These are phyloP conservation scores for Clarias batrachus DNA, from an alignment of 2,113 vertebrate genomes.

Conservation along the genomic window DNA sequence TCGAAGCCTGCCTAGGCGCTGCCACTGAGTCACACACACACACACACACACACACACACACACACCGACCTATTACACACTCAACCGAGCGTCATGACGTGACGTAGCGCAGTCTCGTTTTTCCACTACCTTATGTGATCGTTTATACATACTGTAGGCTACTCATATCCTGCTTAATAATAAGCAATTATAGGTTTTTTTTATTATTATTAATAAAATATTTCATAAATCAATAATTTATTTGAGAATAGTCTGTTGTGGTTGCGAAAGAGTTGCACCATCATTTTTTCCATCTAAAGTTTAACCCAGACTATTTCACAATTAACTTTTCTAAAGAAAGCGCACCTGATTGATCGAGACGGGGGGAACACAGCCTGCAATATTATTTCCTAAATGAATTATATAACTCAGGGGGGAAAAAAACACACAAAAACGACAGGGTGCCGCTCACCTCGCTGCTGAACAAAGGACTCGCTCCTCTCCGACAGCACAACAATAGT, in stretches of 20 bases:
- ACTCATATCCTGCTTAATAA: neutral
- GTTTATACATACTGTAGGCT: neutral
- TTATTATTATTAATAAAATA: too few species aligned
- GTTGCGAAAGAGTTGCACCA: conserved; percentile 37
- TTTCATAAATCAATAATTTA: too few species aligned
- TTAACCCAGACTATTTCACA: conserved; percentile 49
- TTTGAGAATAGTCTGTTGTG: neutral
- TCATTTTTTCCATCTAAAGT: conserved; percentile 45
- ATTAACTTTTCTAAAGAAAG: conserved; percentile 19
- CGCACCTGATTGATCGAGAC: neutral
- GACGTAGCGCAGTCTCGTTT: conserved; percentile 44
- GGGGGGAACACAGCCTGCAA: neutral
- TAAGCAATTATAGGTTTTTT: neutral
- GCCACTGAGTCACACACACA: conserved; percentile 36
- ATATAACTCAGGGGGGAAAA: too few species aligned
- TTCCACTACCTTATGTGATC: conserved; percentile 19
- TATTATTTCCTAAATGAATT: neutral
- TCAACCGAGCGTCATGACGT: conserved; percentile 42
- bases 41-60: neutral
- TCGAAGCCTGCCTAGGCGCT: conserved; percentile 26
- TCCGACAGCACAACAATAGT: conserved; percentile 55
- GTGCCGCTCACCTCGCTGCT: conserved; percentile 55
- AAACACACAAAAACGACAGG: neutral
- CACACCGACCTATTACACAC: conserved; percentile 44
- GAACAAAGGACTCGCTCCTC: conserved; percentile 58